Evolutionary conservation across 2,797 vertebrate genomes (phyloP), one percentile per base, ranked within the genome.

Genomic region (Bradypus variegatus): DNA sequence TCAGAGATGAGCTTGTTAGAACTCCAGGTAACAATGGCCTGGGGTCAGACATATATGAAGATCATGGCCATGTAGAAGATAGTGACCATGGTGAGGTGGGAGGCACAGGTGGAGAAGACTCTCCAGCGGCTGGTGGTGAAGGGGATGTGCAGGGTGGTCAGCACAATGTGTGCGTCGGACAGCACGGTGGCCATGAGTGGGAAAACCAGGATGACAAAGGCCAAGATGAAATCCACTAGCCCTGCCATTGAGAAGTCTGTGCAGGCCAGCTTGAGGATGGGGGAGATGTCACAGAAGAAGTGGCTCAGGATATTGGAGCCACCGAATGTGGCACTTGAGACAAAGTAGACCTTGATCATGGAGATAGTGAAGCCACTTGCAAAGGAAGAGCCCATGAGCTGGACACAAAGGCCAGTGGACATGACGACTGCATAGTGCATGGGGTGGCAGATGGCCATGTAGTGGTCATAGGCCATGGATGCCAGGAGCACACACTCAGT

Each of bases 271-370:
- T 94, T 96, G 91, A 96, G 95, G 85, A 96, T 93, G 65, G 95
- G 94, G 1, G 94, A 96, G 18, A 96, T 93, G 91, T 96, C 96
- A 58, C 96, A 96, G 86, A 96, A 95, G 53, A 96, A 94, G 83
- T 95, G 95, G 80, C 96, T 96, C 77, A 96, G 41, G 65, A 95
- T 0, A 0, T 1, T 75, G 14, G 48, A 94, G 0, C 94, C 73
- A 3, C 96, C 96, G 84, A 96, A 96, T 0, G 64, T 95, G 48
- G 95, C 45, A 0, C 88, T 77, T 53, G 96, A 95, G 8, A 95
- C 96, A 82, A 96, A 96, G 76, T 2, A 91, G 8, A 96, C 87
- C 69, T 96, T 97, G 38, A 96, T 90, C 70, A 83, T 1, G 0
- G 96, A 78, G 0, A 87, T 0, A 0, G 88, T 29, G 23, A 96